phyloP scores from a whole-genome alignment of 2,888 invertebrate species.

The Acleris cristana region DNA sequence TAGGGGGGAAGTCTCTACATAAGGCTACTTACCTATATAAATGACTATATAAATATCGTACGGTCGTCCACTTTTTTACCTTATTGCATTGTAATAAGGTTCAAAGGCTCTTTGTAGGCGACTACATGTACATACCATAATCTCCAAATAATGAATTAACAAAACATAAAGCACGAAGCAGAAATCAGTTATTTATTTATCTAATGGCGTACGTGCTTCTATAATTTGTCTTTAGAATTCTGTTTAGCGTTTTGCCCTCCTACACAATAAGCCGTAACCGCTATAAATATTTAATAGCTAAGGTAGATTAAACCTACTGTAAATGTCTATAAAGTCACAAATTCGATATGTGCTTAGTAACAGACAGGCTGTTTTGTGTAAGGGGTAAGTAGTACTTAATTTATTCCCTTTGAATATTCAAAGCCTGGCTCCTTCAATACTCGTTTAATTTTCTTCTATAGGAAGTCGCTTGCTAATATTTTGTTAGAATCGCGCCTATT shows the following conservation, averaged over 20 bases:
- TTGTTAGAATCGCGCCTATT: conserved; percentile 68
- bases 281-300: too few species aligned
- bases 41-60: too few species aligned
- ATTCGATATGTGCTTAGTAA: too few species aligned
- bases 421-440: conserved; percentile 72
- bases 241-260: conserved; percentile 48
- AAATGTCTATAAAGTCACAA: too few species aligned
- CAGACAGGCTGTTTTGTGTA: too few species aligned
- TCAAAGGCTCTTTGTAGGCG: too few species aligned
- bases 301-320: too few species aligned
- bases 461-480: conserved; percentile 73
- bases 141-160: conserved; percentile 9
- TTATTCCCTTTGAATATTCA: conserved; percentile 82
- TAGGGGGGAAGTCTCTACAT: too few species aligned
- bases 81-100: too few species aligned
- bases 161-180: conserved; percentile 6
- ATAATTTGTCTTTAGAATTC: conserved; percentile 63
- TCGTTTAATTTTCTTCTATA: conserved; percentile 77
- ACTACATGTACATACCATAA: background rate
- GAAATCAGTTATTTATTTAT: conserved; percentile 36
- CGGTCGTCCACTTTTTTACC: too few species aligned
- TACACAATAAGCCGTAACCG: too few species aligned
- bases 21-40: too few species aligned
- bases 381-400: conserved; percentile 53
- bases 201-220: conserved; percentile 44